Evolutionary conservation across 2,797 vertebrate genomes (phyloP).

Genomic region (Schizopygopsis malacanthus): DNA sequence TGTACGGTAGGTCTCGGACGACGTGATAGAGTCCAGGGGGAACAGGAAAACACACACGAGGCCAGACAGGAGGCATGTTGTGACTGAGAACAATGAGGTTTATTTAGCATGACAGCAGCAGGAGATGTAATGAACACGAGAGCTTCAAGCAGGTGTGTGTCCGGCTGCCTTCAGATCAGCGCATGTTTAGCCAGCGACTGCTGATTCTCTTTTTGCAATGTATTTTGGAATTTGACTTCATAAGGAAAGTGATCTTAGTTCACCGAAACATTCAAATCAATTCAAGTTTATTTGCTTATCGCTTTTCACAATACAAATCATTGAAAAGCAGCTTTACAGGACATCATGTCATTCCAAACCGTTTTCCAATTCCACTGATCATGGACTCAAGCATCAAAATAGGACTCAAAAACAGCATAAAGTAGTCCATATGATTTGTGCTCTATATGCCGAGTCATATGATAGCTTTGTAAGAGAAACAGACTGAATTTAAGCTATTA

Average conservation of each 20-base stretch:
- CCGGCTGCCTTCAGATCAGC: neutral
- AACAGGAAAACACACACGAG: slow-evolving; percentile 28
- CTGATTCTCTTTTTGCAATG: neutral
- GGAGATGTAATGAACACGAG: slow-evolving; percentile 33
- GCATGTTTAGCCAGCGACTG: neutral
- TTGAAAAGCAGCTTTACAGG: too few relatives aligned
- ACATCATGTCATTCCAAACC: neutral
- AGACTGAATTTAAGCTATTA: too few relatives aligned
- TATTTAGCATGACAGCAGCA: slow-evolving; percentile 50
- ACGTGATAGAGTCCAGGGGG: slow-evolving; percentile 21
- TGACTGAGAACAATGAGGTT: slow-evolving; percentile 47
- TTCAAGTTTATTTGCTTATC: too few relatives aligned
- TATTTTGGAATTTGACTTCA: neutral
- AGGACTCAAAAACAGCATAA: neutral
- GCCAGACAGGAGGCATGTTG: slow-evolving; percentile 45
- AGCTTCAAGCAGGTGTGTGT: slow-evolving; percentile 13
- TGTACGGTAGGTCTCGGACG: slow-evolving; percentile 2
- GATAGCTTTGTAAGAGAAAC: too few relatives aligned
- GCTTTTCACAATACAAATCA: too few relatives aligned
- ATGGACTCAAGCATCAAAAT: neutral
- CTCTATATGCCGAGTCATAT: too few relatives aligned
- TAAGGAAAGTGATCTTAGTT: neutral
- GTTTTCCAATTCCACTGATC: neutral
- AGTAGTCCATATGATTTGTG: too few relatives aligned
- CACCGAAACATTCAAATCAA: neutral